Base-by-base conservation (phyloP, 2,888 invertebrate species). In the Julus scandinavius region DNA sequence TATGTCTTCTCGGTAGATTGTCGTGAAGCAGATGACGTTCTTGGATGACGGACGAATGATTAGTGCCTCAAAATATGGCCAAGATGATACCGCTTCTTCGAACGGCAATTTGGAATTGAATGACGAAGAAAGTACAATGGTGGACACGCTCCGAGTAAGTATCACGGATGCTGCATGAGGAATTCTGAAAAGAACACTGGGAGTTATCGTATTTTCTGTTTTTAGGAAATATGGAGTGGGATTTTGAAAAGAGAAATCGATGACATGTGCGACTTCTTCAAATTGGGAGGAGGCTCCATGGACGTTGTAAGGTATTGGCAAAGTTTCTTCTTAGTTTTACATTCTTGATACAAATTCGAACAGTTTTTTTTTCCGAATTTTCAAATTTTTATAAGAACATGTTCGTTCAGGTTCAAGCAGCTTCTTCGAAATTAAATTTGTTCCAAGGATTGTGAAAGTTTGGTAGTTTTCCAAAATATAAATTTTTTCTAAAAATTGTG, bases 261-360 rank as follows among this genome's bases (percentile, higher is more conserved):
- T 13, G 94, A 95, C 11, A 95, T 95, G 2, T 97, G 97, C 0
- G 98, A 99, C 91, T 99, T 99, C 93, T 99, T 99, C 92, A 95
- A 95, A 0, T 95, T 95, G n/a, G 99, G 99, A 15, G 99, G 97
- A n/a, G 97, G 97, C 0, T 98, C 98, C 9, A 99, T 99, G 97
- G 99, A 99, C 92, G 98, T 99, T 1, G 98, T 98, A 0, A 93
- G 95, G 58, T 84, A 88, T 4, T 45, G 49, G n/a, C 6, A 15
- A 54, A 54, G 11, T 17, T 15, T 15, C 13, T 29, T 38, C 29
- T 29, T 29, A 29, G 29, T 29, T 29, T 29, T 29, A 1, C 29
- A 0, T 29, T 29, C 29, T 0, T 29, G 29, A 29, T 29, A 29
- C 29, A 29, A 29, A 1, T 29, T 29, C 29, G 0, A 29, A 29